Percentiles rank a stretch among this genome's conserved stretches.
These are phyloP conservation scores for Muntiacus muntjak DNA, from an alignment of 2,113 vertebrate genomes.

Conservation along the genomic window DNA sequence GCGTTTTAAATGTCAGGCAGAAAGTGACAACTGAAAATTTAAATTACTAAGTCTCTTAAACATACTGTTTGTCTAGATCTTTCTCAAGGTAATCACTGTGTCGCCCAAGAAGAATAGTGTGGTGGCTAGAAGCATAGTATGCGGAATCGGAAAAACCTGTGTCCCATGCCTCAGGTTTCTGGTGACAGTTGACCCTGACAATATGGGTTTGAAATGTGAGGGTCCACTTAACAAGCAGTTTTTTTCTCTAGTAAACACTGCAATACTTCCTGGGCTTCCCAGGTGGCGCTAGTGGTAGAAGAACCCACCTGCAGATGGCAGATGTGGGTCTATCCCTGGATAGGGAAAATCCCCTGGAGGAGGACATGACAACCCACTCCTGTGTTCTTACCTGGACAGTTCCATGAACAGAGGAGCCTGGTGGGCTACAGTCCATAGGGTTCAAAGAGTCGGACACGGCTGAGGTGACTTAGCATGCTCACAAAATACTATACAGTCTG, in stretches of 20 bases:
- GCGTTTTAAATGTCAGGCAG: not conserved
- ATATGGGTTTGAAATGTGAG: not conserved
- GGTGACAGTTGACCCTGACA: not conserved
- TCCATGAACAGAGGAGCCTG: not conserved
- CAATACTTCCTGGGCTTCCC: not conserved
- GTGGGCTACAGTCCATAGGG: not conserved
- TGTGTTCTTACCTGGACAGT: not conserved
- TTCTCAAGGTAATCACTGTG: not conserved
- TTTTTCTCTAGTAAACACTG: not conserved
- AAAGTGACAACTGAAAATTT: not conserved
- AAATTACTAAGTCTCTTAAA: not conserved
- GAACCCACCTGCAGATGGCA: rapidly evolving
- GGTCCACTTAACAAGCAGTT: not conserved
- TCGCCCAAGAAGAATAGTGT: not conserved
- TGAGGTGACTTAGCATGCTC: not conserved
- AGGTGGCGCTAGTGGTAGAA: not conserved
- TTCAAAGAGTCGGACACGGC: not conserved
- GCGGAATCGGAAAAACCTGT: not conserved
- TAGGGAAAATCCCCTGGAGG: not conserved
- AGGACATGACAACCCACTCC: not conserved
- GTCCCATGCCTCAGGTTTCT: not conserved
- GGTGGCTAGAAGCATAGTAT: not conserved
- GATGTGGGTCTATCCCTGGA: not conserved
- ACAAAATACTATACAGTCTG: not conserved
- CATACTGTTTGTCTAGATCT: not conserved